phyloP scores from a whole-genome alignment of 2,888 invertebrate species.

The Pammene fasciana region DNA sequence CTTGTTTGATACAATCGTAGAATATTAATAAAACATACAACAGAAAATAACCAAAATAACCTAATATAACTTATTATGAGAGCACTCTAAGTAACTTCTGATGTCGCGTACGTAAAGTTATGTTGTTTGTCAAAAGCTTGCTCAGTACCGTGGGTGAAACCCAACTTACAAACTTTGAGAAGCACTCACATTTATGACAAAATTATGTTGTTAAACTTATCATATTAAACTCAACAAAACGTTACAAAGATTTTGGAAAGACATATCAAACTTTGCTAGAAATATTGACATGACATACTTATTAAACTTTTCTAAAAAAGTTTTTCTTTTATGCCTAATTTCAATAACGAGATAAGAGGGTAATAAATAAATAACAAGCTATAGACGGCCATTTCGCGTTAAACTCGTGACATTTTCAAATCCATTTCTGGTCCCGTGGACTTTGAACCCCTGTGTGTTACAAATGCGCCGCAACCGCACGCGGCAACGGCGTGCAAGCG shows the following conservation, averaged over 20 bases:
- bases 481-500: too few relatives aligned
- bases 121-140: constrained; percentile 1
- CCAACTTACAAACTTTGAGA: constrained; percentile 3
- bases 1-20: too few relatives aligned
- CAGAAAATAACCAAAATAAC: too few relatives aligned
- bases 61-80: neutral
- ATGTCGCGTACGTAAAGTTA: constrained; percentile 1
- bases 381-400: too few relatives aligned
- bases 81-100: constrained; percentile 1
- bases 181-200: neutral
- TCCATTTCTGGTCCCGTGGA: too few relatives aligned
- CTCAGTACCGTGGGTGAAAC: neutral
- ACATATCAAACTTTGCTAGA: neutral
- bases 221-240: neutral
- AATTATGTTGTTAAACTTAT: constrained; percentile 1
- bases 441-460: too few relatives aligned
- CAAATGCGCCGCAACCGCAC: too few relatives aligned
- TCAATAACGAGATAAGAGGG: too few relatives aligned
- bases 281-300: too few relatives aligned
- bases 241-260: neutral
- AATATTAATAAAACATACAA: neutral
- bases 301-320: neutral
- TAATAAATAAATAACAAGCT: too few relatives aligned
- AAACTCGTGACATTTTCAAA: too few relatives aligned
- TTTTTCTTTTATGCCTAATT: too few relatives aligned